phyloP scores from a whole-genome alignment of 2,888 invertebrate species.

The Onthophagus sagittarius region DNA sequence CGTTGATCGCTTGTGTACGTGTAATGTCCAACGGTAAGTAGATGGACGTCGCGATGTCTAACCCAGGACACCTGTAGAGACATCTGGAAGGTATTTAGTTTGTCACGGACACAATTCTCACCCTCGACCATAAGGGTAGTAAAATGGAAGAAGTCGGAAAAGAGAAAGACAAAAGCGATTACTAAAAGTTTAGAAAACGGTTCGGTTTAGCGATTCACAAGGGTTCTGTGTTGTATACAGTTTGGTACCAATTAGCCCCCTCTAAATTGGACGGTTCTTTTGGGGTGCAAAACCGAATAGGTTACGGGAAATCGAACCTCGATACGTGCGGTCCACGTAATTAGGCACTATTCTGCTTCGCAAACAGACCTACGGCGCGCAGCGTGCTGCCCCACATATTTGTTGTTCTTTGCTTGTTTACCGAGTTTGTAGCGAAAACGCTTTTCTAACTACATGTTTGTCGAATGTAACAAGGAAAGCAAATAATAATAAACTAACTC shows the following conservation, averaged over 20 bases:
- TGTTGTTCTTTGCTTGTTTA: not conserved
- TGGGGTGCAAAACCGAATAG: not conserved
- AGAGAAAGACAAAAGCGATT: not conserved
- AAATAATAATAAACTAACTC: not conserved
- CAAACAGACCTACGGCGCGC: not conserved
- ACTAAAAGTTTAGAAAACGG: not conserved
- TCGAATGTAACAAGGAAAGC: not conserved
- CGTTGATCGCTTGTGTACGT: conserved; percentile 90
- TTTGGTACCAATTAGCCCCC: not conserved
- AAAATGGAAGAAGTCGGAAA: not conserved
- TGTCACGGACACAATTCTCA: conserved; percentile 21
- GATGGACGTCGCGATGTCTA: conserved; percentile 83
- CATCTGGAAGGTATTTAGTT: conserved; percentile 51
- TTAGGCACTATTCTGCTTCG: not conserved
- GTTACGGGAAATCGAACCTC: not conserved
- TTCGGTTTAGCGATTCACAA: not conserved
- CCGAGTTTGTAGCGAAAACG: not conserved
- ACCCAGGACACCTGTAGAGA: conserved; percentile 88
- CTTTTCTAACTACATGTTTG: not conserved
- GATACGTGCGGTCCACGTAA: not conserved
- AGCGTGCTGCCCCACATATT: not conserved
- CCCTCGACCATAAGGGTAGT: conserved; percentile 1
- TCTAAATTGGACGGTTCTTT: not conserved
- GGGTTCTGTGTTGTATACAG: not conserved
- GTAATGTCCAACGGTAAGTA: conserved; percentile 84